Evolutionary conservation across 2,888 invertebrate species (phyloP).

Genomic region (Synanthedon vespiformis): DNA sequence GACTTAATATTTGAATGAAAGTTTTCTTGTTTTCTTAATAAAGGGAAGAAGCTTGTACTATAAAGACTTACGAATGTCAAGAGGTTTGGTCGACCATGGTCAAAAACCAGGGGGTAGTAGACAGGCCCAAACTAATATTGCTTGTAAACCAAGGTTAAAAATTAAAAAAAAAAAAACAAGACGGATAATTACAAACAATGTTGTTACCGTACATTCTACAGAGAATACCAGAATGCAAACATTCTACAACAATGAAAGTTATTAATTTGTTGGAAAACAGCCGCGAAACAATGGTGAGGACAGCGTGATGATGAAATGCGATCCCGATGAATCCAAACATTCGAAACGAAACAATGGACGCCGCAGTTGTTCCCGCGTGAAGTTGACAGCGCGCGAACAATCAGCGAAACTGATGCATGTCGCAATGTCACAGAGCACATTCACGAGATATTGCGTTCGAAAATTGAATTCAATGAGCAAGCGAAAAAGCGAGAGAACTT

Average conservation of each 20-base stretch:
- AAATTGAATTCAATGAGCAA: not conserved
- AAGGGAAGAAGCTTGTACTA: too few species aligned
- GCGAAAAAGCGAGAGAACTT: not conserved
- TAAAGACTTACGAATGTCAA: too few species aligned
- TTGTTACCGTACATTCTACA: slow-evolving; percentile 4
- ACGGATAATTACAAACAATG: too few species aligned
- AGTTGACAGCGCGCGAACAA: slow-evolving; percentile 10
- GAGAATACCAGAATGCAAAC: slow-evolving; percentile 18
- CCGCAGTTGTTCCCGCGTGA: not conserved
- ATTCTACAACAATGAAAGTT: slow-evolving; percentile 14
- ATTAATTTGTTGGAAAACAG: slow-evolving; percentile 21
- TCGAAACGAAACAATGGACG: slow-evolving; percentile 22
- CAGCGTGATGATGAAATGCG: slow-evolving; percentile 37
- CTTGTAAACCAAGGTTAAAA: too few species aligned
- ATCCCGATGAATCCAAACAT: slow-evolving; percentile 31
- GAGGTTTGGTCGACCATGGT: too few species aligned
- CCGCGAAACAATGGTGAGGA: slow-evolving; percentile 33
- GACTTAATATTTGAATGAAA: too few species aligned
- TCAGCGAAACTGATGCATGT: slow-evolving; percentile 17
- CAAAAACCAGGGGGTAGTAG: too few species aligned
- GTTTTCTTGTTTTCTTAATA: too few species aligned
- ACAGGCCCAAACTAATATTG: too few species aligned
- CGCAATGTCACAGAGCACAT: slow-evolving; percentile 14
- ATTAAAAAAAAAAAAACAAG: too few species aligned
- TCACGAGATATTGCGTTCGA: slow-evolving; percentile 1